These are phyloP conservation scores for Bembecia ichneumoniformis DNA, from an alignment of 2,888 invertebrate genomes.

Conservation along the genomic window DNA sequence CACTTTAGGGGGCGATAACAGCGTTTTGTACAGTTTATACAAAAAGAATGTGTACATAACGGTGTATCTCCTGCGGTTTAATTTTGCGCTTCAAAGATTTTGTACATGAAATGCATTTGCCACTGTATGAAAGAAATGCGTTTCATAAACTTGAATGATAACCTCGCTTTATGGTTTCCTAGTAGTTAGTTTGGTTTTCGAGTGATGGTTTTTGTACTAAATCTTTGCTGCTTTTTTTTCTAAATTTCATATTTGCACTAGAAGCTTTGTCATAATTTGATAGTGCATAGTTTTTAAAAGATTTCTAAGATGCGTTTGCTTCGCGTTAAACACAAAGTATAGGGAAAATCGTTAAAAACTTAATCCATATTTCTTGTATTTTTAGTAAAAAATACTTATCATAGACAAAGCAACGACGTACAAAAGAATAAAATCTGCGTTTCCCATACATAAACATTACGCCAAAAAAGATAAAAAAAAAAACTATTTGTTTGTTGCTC, in stretches of 20 bases:
- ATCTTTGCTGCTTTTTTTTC: conserved; percentile 51
- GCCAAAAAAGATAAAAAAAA: too few species aligned
- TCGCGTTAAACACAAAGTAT: conserved; percentile 19
- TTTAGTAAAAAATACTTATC: too few species aligned
- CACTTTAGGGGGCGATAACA: conserved; percentile 23
- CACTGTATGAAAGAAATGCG: conserved; percentile 23
- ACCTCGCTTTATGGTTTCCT: conserved; percentile 59
- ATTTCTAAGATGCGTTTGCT: conserved; percentile 20
- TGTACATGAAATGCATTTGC: conserved; percentile 43
- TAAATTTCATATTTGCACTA: conserved; percentile 36
- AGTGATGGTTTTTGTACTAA: conserved; percentile 61
- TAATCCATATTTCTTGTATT: too few species aligned
- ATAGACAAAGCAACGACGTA: too few species aligned
- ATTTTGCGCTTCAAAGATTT: conserved; percentile 38
- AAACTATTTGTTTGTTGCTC: conserved; percentile 14
- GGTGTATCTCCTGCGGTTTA: conserved; percentile 26
- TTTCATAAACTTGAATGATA: conserved; percentile 48
- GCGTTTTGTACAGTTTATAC: too few species aligned
- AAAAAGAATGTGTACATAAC: conserved; percentile 18
- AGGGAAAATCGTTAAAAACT: background rate
- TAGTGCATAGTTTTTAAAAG: conserved; percentile 17
- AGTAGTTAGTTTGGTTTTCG: conserved; percentile 63
- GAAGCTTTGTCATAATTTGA: conserved; percentile 34
- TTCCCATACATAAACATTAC: too few species aligned
- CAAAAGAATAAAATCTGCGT: too few species aligned